A percentile compares a stretch with the other conserved stretches of the same genome.
These are phyloP conservation scores for Hermodice carunculata DNA, from an alignment of 2,888 invertebrate species.

Conservation along the genomic window DNA sequence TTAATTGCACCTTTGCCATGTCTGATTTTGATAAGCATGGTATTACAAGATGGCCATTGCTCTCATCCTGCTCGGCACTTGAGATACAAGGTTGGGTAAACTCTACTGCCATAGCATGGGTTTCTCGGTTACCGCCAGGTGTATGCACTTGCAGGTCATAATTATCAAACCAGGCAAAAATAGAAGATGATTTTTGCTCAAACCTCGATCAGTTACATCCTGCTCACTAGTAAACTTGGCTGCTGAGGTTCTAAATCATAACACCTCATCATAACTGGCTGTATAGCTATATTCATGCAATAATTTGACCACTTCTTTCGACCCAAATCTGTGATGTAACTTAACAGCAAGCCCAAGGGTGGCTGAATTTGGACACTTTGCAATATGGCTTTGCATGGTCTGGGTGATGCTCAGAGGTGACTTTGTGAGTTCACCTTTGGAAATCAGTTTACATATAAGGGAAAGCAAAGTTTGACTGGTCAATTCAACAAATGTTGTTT, in stretches of 20 bases:
- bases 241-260: constrained; percentile 13
- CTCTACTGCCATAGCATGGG: too few relatives aligned
- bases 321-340: constrained; percentile 9
- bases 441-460: background rate
- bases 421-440: too few relatives aligned
- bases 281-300: too few relatives aligned
- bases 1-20: too few relatives aligned
- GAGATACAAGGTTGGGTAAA: too few relatives aligned
- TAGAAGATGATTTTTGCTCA: too few relatives aligned
- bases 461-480: constrained; percentile 1
- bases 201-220: too few relatives aligned
- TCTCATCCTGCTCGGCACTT: background rate
- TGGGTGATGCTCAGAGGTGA: too few relatives aligned
- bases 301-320: too few relatives aligned
- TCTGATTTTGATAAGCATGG: constrained; percentile 5
- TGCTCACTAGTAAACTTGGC: background rate
- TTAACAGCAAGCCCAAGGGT: constrained; percentile 17
- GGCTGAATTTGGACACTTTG: constrained; percentile 3
- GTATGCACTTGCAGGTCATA: too few relatives aligned
- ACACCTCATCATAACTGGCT: constrained; percentile 10
- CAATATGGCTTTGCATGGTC: constrained; percentile 9
- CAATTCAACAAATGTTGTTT: background rate
- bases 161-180: too few relatives aligned
- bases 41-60: background rate
- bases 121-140: too few relatives aligned